Evolutionary conservation across 2,888 invertebrate genomes (phyloP).

Genomic region (Periphyllus acericola): DNA sequence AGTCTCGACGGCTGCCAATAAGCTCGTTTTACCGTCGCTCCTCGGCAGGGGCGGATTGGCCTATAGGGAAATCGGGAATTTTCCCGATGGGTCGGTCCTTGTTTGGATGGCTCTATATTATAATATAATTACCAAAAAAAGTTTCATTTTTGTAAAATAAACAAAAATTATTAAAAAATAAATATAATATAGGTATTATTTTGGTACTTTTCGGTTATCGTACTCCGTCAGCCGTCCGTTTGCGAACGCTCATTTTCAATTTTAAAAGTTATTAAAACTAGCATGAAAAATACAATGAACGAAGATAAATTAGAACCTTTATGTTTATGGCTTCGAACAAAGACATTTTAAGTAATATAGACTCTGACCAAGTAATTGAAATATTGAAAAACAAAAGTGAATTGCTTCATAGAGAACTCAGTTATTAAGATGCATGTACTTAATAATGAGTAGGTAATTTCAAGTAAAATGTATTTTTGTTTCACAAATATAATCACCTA

Average conservation of each 20-base stretch:
- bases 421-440: neutral
- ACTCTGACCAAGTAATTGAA: neutral
- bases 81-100: no score
- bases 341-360: slow-evolving; percentile 1
- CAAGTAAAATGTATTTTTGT: neutral
- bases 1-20: no score
- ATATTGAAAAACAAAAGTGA: neutral
- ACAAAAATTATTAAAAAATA: no score
- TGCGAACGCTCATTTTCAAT: slow-evolving; percentile 9
- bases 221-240: no score
- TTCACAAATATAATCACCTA: neutral
- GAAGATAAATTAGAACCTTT: slow-evolving; percentile 4
- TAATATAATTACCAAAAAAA: neutral
- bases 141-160: no score
- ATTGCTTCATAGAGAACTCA: slow-evolving; percentile 13
- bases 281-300: neutral
- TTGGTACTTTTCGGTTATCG: no score
- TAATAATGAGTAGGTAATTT: slow-evolving; percentile 8
- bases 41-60: no score
- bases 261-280: slow-evolving; percentile 13
- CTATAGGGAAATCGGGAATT: no score
- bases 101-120: neutral
- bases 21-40: no score
- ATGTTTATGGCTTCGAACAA: slow-evolving; percentile 6
- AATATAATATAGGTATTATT: no score